These are phyloP conservation scores for Urocitellus parryii DNA, from an alignment of 2,113 vertebrate species.

Conservation along the genomic window DNA sequence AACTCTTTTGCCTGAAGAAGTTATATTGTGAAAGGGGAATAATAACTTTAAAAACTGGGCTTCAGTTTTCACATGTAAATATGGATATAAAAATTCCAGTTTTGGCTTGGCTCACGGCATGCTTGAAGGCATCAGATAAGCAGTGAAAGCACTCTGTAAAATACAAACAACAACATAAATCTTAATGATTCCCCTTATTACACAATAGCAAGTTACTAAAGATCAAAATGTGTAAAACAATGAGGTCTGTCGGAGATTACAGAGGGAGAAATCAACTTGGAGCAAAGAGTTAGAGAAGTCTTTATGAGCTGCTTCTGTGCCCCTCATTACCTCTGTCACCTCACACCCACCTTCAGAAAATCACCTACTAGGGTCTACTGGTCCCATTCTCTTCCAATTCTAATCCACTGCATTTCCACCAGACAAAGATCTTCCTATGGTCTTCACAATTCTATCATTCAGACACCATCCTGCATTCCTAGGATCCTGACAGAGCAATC, in stretches of 20 bases:
- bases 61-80: constrained; percentile 37
- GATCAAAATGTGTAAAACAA: neutral
- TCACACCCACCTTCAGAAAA: neutral
- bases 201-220: neutral
- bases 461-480: neutral
- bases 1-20: neutral
- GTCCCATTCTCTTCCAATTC: neutral
- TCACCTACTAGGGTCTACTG: neutral
- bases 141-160: neutral
- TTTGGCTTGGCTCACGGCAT: neutral
- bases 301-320: neutral
- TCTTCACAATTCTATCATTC: neutral
- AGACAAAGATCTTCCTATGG: neutral
- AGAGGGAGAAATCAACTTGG: neutral
- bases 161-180: neutral
- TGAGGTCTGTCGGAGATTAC: neutral
- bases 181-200: neutral
- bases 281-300: neutral
- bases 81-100: neutral
- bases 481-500: neutral
- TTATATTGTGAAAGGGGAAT: neutral
- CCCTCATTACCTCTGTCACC: neutral
- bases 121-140: neutral
- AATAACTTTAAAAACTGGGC: neutral
- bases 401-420: neutral